These are phyloP conservation scores for Heterodera filipjevi DNA, from an alignment of 2,888 invertebrate genomes.

Conservation along the genomic window DNA sequence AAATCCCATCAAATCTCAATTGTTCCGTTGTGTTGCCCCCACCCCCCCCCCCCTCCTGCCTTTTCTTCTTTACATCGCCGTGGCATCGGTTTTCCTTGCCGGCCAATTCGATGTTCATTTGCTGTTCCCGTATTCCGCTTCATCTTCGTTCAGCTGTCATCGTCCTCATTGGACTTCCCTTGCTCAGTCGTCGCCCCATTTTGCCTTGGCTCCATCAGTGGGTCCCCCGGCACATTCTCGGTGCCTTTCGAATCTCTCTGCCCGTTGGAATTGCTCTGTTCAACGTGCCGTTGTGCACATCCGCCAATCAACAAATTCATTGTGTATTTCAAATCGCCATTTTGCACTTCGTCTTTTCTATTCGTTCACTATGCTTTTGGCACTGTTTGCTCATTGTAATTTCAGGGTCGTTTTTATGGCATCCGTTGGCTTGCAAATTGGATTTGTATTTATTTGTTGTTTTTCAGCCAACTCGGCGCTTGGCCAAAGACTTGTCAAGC, in stretches of 20 bases:
- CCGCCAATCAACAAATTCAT: conserved; percentile 5
- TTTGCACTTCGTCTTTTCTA: conserved; percentile 55
- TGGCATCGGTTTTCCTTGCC: conserved; percentile 49
- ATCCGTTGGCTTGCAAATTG: not conserved
- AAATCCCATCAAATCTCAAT: too few relatives aligned
- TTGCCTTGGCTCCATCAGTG: conserved; percentile 70
- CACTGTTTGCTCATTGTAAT: conserved; percentile 89
- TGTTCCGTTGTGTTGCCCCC: too few relatives aligned
- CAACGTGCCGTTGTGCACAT: conserved; percentile 72
- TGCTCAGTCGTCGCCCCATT: conserved; percentile 46
- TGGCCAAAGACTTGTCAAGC: conserved; percentile 82
- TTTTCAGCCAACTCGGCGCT: conserved; percentile 77
- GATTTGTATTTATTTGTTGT: not conserved
- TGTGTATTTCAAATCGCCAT: conserved; percentile 37
- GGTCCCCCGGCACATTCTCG: conserved; percentile 86
- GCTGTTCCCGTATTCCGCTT: not conserved
- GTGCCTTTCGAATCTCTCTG: conserved; percentile 79
- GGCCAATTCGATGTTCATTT: conserved; percentile 27
- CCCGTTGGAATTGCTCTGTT: conserved; percentile 75
- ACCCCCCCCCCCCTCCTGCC: too few relatives aligned
- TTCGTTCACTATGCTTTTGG: conserved; percentile 76
- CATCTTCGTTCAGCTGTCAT: conserved; percentile 31
- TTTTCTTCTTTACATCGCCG: conserved; percentile 30
- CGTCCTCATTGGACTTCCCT: conserved; percentile 50
- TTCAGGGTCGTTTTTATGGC: conserved; percentile 75